Conservation (phyloP, 30 jellyfish, hydroid and myxozoan species). For the Hydractinia echinata region DNA sequence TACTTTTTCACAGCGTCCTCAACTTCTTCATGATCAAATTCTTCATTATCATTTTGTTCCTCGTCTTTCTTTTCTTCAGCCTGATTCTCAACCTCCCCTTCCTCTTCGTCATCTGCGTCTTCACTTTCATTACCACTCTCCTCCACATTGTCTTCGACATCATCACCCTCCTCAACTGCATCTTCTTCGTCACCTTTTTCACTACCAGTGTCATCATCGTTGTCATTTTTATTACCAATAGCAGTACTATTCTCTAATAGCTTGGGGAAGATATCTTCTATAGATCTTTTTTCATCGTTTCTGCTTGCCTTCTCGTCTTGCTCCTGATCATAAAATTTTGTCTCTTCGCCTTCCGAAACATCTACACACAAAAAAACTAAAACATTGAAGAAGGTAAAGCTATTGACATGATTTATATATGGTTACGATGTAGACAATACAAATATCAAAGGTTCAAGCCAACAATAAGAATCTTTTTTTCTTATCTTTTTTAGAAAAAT, state of each 20-base stretch:
- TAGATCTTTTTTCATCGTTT: too few species aligned
- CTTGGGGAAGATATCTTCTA: too few species aligned
- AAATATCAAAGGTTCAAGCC: too few species aligned
- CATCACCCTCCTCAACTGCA: conserved; percentile 9
- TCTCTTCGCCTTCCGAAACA: too few species aligned
- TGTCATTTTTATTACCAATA: background rate
- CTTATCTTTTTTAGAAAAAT: too few species aligned
- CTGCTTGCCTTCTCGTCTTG: too few species aligned
- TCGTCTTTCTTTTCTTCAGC: conserved; percentile 26
- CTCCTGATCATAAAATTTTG: too few species aligned
- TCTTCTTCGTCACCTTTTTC: background rate
- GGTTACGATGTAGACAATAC: too few species aligned
- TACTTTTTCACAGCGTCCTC: conserved; percentile 20
- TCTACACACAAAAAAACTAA: too few species aligned
- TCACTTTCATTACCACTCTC: conserved; percentile 10
- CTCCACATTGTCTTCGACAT: conserved; percentile 22
- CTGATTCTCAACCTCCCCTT: conserved; percentile 9
- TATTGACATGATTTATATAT: too few species aligned
- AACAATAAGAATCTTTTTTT: too few species aligned
- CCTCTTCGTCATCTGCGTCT: background rate
- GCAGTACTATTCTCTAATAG: background rate
- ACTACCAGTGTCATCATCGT: background rate
- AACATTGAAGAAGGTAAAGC: too few species aligned
- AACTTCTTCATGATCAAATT: conserved; percentile 34
- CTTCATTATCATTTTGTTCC: conserved; percentile 27